Conservation (phyloP, 2,888 invertebrate species). For the Lymantria dispar region DNA sequence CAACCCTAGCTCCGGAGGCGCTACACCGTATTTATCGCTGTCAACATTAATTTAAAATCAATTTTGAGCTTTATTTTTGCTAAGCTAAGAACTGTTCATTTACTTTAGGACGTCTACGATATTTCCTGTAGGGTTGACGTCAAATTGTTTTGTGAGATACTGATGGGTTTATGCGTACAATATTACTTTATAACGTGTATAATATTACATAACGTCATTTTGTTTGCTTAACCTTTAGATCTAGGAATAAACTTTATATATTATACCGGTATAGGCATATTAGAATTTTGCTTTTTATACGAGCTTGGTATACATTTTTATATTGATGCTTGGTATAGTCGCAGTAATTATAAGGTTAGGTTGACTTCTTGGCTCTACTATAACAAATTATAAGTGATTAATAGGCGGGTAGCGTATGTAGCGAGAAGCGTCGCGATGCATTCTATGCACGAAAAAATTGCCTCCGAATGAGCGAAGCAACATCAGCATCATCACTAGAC, state of each 20-base stretch:
- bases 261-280: not conserved
- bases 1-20: slow-evolving; percentile 64
- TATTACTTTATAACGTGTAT: slow-evolving; percentile 37
- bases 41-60: slow-evolving; percentile 40
- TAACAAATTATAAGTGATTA: too few species aligned
- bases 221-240: slow-evolving; percentile 20
- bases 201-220: slow-evolving; percentile 28
- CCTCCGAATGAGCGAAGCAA: too few species aligned
- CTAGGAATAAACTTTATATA: slow-evolving; percentile 15
- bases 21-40: slow-evolving; percentile 42
- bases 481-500: too few species aligned
- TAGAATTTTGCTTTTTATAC: too few species aligned
- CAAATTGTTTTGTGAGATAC: slow-evolving; percentile 41
- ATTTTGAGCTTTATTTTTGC: slow-evolving; percentile 38
- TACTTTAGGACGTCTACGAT: slow-evolving; percentile 8
- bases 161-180: slow-evolving; percentile 38
- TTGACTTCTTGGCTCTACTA: too few species aligned
- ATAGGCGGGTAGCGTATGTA: too few species aligned
- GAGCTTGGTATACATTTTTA: too few species aligned
- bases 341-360: too few species aligned
- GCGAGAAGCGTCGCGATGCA: too few species aligned
- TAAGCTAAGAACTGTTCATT: slow-evolving; percentile 13
- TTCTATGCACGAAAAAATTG: too few species aligned
- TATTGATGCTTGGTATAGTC: too few species aligned
- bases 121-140: slow-evolving; percentile 32